A percentile compares a stretch with the other conserved stretches of the same genome.
phyloP scores from a whole-genome alignment of 2,888 invertebrate genomes.

The Griposia aprilina region DNA sequence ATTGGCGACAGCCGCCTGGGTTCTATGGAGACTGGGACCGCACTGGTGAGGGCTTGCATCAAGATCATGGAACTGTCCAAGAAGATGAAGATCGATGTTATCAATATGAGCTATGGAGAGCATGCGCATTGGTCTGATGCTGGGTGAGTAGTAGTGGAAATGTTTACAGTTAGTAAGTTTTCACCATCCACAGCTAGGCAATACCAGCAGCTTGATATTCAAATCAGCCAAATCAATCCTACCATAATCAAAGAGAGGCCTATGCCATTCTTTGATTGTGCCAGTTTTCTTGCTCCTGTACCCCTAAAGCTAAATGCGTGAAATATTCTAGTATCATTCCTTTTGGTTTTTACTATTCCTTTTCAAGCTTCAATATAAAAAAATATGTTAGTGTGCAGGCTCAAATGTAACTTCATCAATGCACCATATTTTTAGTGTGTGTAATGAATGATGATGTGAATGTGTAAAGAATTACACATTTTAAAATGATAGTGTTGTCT shows the following conservation, averaged over 20 bases:
- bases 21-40: constrained; percentile 99
- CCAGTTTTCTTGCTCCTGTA: not conserved
- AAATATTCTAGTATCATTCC: not conserved
- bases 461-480: too few relatives aligned
- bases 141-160: constrained; percentile 92
- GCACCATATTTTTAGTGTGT: too few relatives aligned
- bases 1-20: constrained; percentile 98
- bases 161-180: not conserved
- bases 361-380: not conserved
- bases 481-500: not conserved
- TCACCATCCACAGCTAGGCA: not conserved
- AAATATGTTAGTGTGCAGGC: not conserved
- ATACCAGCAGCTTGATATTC: not conserved
- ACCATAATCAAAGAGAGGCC: not conserved
- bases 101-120: constrained; percentile 99
- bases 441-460: too few relatives aligned
- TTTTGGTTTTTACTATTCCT: not conserved
- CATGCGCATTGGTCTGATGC: constrained; percentile 97
- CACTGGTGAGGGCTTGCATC: constrained; percentile 97
- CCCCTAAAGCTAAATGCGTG: not conserved
- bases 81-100: constrained; percentile 93
- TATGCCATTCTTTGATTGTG: not conserved
- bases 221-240: not conserved
- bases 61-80: constrained; percentile 94
- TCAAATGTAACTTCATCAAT: not conserved